Evolutionary conservation across 2,888 invertebrate genomes (phyloP).

Genomic region (Heliconius cydno): DNA sequence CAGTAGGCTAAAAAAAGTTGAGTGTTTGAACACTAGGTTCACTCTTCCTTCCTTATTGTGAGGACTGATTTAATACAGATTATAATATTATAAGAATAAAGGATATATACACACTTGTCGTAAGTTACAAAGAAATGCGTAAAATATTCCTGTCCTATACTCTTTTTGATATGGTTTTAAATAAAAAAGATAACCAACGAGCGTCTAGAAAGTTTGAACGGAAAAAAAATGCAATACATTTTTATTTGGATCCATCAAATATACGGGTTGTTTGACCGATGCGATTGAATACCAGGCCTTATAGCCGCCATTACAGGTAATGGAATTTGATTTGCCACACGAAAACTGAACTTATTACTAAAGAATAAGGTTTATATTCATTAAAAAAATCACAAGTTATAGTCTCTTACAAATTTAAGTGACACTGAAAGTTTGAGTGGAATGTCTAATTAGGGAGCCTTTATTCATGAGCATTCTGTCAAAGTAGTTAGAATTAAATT

Average conservation of each 20-base stretch:
- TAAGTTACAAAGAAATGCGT: neutral
- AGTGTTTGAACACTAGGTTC: no score
- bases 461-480: constrained; percentile 32
- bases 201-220: neutral
- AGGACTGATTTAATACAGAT: neutral
- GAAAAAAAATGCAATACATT: constrained; percentile 25
- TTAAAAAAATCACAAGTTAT: constrained; percentile 19
- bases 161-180: neutral
- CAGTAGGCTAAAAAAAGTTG: no score
- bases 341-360: neutral
- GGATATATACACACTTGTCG: neutral
- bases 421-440: constrained; percentile 38
- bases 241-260: constrained; percentile 46
- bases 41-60: neutral
- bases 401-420: constrained; percentile 39
- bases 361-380: constrained; percentile 9
- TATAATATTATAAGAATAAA: neutral
- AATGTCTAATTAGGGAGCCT: constrained; percentile 43
- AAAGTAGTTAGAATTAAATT: constrained; percentile 24
- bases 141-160: neutral
- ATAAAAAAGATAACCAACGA: neutral
- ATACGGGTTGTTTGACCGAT: constrained; percentile 45
- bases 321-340: constrained; percentile 33
- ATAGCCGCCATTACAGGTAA: constrained; percentile 49
- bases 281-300: constrained; percentile 47